Conservation (phyloP, 2,888 invertebrate genomes). For the Scaptomyza flava region DNA sequence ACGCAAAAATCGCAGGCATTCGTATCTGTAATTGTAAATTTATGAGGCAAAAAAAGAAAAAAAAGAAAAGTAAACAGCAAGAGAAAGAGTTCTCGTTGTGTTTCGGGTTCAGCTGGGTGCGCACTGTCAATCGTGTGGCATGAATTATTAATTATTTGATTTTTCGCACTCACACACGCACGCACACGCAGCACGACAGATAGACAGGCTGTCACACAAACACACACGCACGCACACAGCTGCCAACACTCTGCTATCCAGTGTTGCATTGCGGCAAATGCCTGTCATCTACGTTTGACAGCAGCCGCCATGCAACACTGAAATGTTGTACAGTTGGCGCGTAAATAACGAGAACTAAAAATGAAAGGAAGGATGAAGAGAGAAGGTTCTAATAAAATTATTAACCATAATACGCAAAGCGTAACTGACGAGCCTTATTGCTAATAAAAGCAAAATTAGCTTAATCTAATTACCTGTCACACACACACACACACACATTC, state of each 20-base stretch:
- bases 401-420: slow-evolving; percentile 61
- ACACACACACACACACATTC: slow-evolving; percentile 62
- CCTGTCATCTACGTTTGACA: slow-evolving; percentile 58
- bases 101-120: slow-evolving; percentile 39
- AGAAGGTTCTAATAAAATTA: slow-evolving; percentile 69
- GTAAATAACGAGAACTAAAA: neutral
- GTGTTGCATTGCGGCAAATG: slow-evolving; percentile 77
- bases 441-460: slow-evolving; percentile 81
- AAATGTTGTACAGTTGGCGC: slow-evolving; percentile 8
- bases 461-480: slow-evolving; percentile 82
- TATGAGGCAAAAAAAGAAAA: slow-evolving; percentile 59
- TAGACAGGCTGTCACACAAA: slow-evolving; percentile 11
- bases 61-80: slow-evolving; percentile 25
- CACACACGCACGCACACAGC: slow-evolving; percentile 5
- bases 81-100: slow-evolving; percentile 54
- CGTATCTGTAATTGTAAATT: slow-evolving; percentile 78
- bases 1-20: slow-evolving; percentile 35
- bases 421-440: slow-evolving; percentile 59
- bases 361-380: neutral
- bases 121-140: slow-evolving; percentile 76
- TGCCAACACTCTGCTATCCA: slow-evolving; percentile 28
- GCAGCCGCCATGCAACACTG: slow-evolving; percentile 52
- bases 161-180: slow-evolving; percentile 55
- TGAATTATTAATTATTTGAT: slow-evolving; percentile 82
- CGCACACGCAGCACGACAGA: slow-evolving; percentile 9